Evolutionary conservation across 2,113 vertebrate species (phyloP).

Genomic region (Guaruba guarouba): DNA sequence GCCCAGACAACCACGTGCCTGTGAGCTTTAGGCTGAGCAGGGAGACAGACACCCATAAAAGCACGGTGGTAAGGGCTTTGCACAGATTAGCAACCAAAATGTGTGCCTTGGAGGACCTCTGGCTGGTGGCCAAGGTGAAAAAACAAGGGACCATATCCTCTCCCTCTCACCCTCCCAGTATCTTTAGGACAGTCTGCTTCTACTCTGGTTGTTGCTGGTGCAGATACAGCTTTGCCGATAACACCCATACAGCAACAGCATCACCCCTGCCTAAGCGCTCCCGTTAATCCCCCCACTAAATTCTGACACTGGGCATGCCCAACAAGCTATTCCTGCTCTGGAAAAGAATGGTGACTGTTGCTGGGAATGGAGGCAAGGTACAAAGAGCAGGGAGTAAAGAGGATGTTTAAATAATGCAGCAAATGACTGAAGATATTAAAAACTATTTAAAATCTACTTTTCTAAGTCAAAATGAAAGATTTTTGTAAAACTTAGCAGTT

Average conservation of each 20-base stretch:
- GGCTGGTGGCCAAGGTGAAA: neutral
- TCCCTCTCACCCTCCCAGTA: neutral
- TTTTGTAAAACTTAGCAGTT: neutral
- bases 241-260: neutral
- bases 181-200: neutral
- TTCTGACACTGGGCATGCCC: neutral
- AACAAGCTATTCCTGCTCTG: neutral
- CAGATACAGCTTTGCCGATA: neutral
- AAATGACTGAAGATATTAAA: neutral
- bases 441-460: neutral
- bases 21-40: neutral
- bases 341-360: neutral
- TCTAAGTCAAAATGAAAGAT: neutral
- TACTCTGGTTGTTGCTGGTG: neutral
- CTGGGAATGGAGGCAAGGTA: neutral
- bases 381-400: neutral
- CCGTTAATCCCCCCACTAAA: neutral
- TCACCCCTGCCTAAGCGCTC: neutral
- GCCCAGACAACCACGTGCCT: neutral
- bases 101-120: neutral
- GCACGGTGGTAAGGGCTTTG: neutral
- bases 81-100: neutral
- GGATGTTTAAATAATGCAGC: neutral
- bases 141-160: neutral
- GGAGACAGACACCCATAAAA: accelerated